A percentile compares a stretch with the other conserved stretches of the same genome.
phyloP scores from a whole-genome alignment of 2,797 vertebrate genomes.

The Microctenopoma stevenorrisi region DNA sequence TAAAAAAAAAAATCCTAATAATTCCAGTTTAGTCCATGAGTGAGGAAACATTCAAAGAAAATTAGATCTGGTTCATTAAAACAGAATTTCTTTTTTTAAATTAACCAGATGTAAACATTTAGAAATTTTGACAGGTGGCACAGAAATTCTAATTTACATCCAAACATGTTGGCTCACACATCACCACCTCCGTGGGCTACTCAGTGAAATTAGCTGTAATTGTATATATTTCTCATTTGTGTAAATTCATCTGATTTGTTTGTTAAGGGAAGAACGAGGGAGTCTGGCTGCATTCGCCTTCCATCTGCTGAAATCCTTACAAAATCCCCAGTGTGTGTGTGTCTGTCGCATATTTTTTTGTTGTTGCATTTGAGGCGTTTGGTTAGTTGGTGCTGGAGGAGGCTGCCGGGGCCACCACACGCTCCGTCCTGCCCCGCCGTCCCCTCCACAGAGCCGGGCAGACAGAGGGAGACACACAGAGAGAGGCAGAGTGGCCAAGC shows the following conservation, averaged over 20 bases:
- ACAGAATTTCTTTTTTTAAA: not conserved
- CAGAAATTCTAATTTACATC: conserved; percentile 43
- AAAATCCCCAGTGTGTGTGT: not conserved
- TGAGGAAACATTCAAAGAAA: not conserved
- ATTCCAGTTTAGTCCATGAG: conserved; percentile 4
- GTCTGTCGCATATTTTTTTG: not conserved
- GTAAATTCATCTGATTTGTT: conserved; percentile 54
- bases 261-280: conserved; percentile 33
- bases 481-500: conserved; percentile 65
- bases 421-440: conserved; percentile 49
- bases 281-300: conserved; percentile 9
- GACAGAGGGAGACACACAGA: conserved; percentile 50
- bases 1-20: not conserved
- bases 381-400: conserved; percentile 26
- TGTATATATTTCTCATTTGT: conserved; percentile 47
- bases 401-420: conserved; percentile 34
- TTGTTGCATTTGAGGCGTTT: conserved; percentile 24
- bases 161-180: conserved; percentile 11
- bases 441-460: conserved; percentile 55
- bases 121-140: conserved; percentile 43
- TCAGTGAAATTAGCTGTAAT: conserved; percentile 43
- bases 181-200: not conserved
- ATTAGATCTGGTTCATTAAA: not conserved
- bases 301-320: conserved; percentile 25
- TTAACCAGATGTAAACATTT: not conserved